These are phyloP conservation scores for Punctoribates punctum DNA, from an alignment of 2,888 invertebrate genomes.

Conservation along the genomic window DNA sequence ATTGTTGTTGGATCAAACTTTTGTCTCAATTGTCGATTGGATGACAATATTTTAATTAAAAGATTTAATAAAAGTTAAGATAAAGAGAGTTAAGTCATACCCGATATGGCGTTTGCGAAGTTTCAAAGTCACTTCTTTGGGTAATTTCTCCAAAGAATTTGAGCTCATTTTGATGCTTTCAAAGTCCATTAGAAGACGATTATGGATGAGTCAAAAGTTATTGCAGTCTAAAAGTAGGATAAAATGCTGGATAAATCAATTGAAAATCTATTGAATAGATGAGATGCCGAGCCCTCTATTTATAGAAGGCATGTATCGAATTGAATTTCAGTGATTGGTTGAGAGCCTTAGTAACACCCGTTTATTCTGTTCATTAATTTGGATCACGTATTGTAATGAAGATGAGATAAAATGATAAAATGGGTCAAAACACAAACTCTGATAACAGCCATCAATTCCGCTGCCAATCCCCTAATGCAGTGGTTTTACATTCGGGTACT, in stretches of 20 bases:
- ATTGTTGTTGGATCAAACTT: too few relatives aligned
- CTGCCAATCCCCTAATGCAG: background rate
- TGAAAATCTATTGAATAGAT: background rate
- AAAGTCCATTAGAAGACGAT: background rate
- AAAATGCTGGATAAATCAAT: background rate
- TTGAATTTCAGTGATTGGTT: background rate
- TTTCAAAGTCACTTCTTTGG: slow-evolving; percentile 74
- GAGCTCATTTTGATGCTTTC: background rate
- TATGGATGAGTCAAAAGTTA: background rate
- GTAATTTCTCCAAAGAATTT: slow-evolving; percentile 63
- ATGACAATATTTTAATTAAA: background rate
- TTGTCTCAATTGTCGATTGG: background rate
- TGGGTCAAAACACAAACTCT: slow-evolving; percentile 17
- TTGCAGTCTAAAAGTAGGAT: background rate
- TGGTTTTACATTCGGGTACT: too few relatives aligned
- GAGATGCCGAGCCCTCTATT: slow-evolving; percentile 22
- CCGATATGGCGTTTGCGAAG: slow-evolving; percentile 76
- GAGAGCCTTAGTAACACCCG: slow-evolving; percentile 19
- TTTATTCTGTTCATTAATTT: background rate
- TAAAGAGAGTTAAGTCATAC: slow-evolving; percentile 59
- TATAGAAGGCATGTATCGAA: slow-evolving; percentile 17
- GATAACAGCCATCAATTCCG: background rate
- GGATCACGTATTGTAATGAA: slow-evolving; percentile 17
- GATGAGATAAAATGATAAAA: slow-evolving; percentile 7
- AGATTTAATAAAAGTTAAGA: background rate